Percentiles rank a stretch among this genome's conserved stretches.
These are phyloP conservation scores for Limnodromus scolopaceus DNA, from an alignment of 2,797 vertebrate genomes.

Conservation along the genomic window DNA sequence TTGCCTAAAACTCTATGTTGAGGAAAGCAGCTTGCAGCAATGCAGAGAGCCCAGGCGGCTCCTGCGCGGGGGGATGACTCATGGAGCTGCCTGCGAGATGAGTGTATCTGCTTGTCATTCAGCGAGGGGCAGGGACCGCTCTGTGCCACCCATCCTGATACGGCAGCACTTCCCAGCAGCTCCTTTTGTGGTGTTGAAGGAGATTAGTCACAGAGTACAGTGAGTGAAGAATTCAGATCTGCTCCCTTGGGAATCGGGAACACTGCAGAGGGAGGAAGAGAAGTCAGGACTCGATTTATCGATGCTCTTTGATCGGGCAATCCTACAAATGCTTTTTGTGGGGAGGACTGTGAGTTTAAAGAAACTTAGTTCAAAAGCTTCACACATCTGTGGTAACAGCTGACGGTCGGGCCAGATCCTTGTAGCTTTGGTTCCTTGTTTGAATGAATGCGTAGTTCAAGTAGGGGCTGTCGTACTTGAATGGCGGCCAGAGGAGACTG, in stretches of 20 bases:
- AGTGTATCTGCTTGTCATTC: background rate
- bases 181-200: background rate
- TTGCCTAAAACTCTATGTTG: background rate
- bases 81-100: background rate
- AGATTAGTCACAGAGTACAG: background rate
- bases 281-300: background rate
- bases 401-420: background rate
- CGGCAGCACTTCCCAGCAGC: background rate
- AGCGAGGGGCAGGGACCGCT: background rate
- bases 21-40: background rate
- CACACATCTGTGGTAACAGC: background rate
- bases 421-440: background rate
- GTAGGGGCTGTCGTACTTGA: background rate
- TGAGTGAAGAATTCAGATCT: background rate
- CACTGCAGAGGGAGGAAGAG: background rate
- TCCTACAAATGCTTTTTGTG: background rate
- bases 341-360: background rate
- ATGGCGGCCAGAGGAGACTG: slow-evolving; percentile 10
- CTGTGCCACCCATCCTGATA: background rate
- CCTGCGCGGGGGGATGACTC: background rate
- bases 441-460: background rate
- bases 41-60: background rate
- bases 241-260: background rate
- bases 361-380: slow-evolving; percentile 33
- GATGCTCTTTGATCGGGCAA: background rate